Base-by-base conservation (phyloP, 2,888 invertebrate genomes). In the Piscicola geometra region DNA sequence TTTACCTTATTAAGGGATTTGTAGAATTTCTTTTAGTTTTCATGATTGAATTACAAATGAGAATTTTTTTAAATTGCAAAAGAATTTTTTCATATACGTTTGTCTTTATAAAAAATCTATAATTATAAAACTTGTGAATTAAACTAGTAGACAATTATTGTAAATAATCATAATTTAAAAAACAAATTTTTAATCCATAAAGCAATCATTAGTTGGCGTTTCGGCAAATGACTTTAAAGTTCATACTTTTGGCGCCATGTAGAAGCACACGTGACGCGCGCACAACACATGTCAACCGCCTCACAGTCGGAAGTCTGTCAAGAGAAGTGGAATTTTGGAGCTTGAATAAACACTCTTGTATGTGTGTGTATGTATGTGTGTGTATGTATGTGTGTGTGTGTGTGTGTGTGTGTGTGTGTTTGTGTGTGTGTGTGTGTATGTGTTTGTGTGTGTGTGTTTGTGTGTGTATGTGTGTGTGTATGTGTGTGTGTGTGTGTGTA, bases 401-500 rank as follows among this genome's bases (percentile, higher is more conserved):
- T 64, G 64, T 64, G 25, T 64, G n/a, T 64, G 25, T 64, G n/a
- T 64, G 30, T 64, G 64, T 64, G 25, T 64, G 64, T 64, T 3
- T 28, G 64, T 64, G 64, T n/a, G n/a, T 64, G n/a, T 64, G n/a
- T 30, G 30, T 64, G 25, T 64, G 64, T 64, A 9, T 64, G 25
- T 64, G n/a, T 64, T 3, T 64, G 64, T 64, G n/a, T 64, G n/a
- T 64, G 64, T 64, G 64, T 28, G 64, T 64, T 3, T 64, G 30
- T 64, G 25, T 64, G 64, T 64, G 25, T 64, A n/a, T 64, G 25
- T 64, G 30, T 64, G 25, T 28, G 64, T 64, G 64, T 64, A 9
- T 64, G 64, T 64, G 64, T 64, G 64, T 64, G 30, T 64, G 64
- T 64, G 64, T 64, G 64, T 64, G 30, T 64, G 64, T 64, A 21